These are phyloP conservation scores for Ophiodon elongatus DNA, from an alignment of 2,113 vertebrate species.

Conservation along the genomic window DNA sequence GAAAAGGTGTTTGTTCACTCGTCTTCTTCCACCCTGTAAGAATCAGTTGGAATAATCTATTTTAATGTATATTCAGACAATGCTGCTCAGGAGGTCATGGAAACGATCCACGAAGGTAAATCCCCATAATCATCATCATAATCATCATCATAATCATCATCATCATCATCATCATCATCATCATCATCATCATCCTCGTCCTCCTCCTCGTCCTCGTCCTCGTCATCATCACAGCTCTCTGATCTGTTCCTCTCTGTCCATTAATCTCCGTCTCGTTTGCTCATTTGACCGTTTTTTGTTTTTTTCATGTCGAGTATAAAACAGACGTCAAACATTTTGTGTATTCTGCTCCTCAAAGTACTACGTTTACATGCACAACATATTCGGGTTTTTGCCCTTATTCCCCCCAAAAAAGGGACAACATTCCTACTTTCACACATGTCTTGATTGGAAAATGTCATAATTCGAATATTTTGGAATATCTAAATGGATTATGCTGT, in stretches of 20 bases:
- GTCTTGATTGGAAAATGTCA: too few relatives aligned
- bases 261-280: background rate
- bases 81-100: conserved; percentile 96
- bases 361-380: background rate
- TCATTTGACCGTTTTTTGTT: background rate
- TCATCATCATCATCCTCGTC: background rate
- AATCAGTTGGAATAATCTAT: conserved; percentile 80
- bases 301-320: background rate
- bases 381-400: background rate
- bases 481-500: too few relatives aligned
- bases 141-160: background rate
- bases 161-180: background rate
- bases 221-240: background rate
- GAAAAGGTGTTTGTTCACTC: background rate
- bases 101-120: conserved; percentile 96
- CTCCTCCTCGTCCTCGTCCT: background rate
- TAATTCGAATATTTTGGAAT: too few relatives aligned
- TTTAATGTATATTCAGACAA: conserved; percentile 89
- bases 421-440: too few relatives aligned
- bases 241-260: background rate
- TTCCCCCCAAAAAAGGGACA: background rate
- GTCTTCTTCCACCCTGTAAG: background rate
- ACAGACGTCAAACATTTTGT: background rate
- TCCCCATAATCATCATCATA: background rate
- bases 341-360: background rate